Evolutionary conservation across 2,888 invertebrate species (phyloP).

Genomic region (Harmothoe impar): DNA sequence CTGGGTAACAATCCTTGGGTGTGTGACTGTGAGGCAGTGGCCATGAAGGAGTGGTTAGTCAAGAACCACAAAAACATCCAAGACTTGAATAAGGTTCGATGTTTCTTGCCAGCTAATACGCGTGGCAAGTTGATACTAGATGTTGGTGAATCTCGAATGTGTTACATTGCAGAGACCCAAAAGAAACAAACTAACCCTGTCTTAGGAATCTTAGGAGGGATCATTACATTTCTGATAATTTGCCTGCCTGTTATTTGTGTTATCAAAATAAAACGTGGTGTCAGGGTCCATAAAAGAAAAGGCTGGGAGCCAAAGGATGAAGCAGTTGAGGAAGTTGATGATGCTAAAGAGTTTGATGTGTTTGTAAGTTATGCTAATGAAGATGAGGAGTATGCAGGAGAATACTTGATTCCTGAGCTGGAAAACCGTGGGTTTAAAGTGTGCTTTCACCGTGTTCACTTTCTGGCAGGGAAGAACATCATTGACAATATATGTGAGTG

Average conservation of each 20-base stretch:
- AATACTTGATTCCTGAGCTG: neutral
- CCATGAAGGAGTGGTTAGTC: neutral
- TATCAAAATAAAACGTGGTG: neutral
- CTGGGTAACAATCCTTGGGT: neutral
- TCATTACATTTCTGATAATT: neutral
- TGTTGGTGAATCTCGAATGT: neutral
- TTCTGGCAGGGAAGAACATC: neutral
- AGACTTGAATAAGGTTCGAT: neutral
- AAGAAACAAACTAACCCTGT: neutral
- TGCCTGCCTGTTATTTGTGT: neutral
- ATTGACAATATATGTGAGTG: neutral
- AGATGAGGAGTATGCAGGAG: neutral
- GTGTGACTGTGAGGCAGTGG: neutral
- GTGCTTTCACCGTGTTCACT: neutral
- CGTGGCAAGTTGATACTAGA: neutral
- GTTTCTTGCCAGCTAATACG: neutral
- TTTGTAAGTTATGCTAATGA: slow-evolving; percentile 4
- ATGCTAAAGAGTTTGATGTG: neutral
- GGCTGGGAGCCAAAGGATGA: neutral
- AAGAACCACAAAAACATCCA: neutral
- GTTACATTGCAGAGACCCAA: neutral
- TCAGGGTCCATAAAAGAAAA: neutral
- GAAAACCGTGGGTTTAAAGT: neutral
- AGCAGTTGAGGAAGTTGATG: neutral
- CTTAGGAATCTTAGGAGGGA: neutral